These are phyloP conservation scores for Drosophila ercepeae DNA, from an alignment of 1,140 invertebrate species.

Conservation along the genomic window DNA sequence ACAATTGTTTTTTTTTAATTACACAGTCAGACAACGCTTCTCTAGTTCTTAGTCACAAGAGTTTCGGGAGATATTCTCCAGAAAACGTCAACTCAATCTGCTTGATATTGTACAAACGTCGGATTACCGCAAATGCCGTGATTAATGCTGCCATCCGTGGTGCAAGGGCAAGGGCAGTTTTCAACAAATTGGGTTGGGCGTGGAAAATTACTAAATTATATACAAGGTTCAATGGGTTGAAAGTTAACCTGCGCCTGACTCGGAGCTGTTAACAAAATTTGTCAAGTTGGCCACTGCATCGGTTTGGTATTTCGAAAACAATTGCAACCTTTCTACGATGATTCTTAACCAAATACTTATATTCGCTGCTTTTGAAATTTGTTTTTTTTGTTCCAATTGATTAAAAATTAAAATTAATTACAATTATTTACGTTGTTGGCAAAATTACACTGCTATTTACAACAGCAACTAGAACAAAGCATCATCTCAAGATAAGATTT, in stretches of 20 bases:
- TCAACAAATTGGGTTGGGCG: conserved; percentile 40
- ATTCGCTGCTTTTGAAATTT: background rate
- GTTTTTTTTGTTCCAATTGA: no score
- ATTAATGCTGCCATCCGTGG: conserved; percentile 22
- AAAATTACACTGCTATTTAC: conserved; percentile 20
- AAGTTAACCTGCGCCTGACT: conserved; percentile 13
- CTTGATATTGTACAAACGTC: conserved; percentile 22
- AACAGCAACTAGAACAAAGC: background rate
- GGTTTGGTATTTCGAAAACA: conserved; percentile 36
- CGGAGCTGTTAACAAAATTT: conserved; percentile 22
- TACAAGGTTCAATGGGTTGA: conserved; percentile 62
- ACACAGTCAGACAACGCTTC: conserved; percentile 56
- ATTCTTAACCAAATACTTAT: background rate
- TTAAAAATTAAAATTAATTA: conserved; percentile 11
- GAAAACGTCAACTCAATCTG: conserved; percentile 17
- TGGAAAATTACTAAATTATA: conserved; percentile 70
- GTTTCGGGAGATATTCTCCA: conserved; percentile 2
- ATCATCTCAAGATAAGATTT: conserved; percentile 4
- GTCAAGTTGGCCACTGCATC: conserved; percentile 30
- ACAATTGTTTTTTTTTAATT: conserved; percentile 31
- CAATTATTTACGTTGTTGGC: conserved; percentile 12
- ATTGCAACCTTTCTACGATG: conserved; percentile 19
- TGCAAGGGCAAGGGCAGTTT: conserved; percentile 33
- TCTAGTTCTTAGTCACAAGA: conserved; percentile 15
- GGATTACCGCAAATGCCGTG: conserved; percentile 6